These are phyloP conservation scores for Colletes latitarsis DNA, from an alignment of 1,140 invertebrate genomes.

Conservation along the genomic window DNA sequence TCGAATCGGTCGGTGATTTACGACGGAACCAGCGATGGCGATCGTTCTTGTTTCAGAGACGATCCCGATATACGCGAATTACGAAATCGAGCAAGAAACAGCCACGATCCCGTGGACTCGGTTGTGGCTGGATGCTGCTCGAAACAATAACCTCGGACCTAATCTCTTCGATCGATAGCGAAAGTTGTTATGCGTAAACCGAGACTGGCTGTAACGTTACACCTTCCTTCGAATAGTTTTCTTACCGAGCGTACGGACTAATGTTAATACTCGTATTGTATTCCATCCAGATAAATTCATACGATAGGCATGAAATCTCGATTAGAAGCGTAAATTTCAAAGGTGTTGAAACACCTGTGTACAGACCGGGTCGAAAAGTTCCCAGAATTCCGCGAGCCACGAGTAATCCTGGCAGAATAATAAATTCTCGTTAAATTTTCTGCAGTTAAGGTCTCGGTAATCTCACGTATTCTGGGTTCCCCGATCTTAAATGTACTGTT, in stretches of 20 bases:
- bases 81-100: constrained; percentile 32
- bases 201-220: neutral
- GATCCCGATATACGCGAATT: constrained; percentile 54
- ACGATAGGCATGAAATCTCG: neutral
- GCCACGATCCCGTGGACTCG: neutral
- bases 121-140: neutral
- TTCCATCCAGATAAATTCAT: neutral
- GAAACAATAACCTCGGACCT: neutral
- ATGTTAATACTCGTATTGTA: neutral
- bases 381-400: neutral
- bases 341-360: neutral
- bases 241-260: neutral
- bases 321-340: neutral
- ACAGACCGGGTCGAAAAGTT: neutral
- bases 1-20: constrained; percentile 66
- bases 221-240: neutral
- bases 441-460: neutral
- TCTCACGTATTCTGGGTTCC: neutral
- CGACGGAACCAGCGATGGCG: constrained; percentile 55
- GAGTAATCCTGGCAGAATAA: neutral
- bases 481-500: neutral
- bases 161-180: neutral
- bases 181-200: neutral
- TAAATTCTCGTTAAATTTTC: neutral
- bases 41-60: constrained; percentile 62